phyloP scores from a whole-genome alignment of 1,140 invertebrate genomes.

The Samia ricini region DNA sequence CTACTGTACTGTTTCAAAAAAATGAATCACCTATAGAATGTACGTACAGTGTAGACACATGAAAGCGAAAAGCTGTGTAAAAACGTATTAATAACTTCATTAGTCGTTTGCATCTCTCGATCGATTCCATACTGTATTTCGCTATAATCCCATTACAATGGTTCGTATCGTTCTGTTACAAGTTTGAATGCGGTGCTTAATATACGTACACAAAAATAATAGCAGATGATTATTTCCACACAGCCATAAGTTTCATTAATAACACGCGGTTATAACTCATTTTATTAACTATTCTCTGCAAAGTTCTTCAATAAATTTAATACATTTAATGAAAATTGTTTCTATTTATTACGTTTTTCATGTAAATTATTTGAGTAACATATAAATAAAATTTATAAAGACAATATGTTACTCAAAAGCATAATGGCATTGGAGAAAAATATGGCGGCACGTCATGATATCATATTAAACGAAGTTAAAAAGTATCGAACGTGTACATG shows the following conservation, averaged over 20 bases:
- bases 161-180: conserved; percentile 37
- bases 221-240: too few relatives aligned
- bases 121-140: conserved; percentile 69
- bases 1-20: too few relatives aligned
- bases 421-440: neutral
- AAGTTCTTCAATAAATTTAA: too few relatives aligned
- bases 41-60: neutral
- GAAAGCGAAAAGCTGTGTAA: conserved; percentile 58
- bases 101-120: conserved; percentile 73
- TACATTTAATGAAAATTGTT: too few relatives aligned
- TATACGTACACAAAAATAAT: too few relatives aligned
- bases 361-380: neutral
- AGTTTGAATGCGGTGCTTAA: conserved; percentile 25
- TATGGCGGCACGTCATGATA: neutral
- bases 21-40: too few relatives aligned
- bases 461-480: conserved; percentile 34
- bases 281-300: too few relatives aligned
- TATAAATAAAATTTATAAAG: too few relatives aligned
- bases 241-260: too few relatives aligned
- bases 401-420: neutral
- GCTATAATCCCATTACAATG: conserved; percentile 70
- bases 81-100: conserved; percentile 76
- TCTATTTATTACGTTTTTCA: too few relatives aligned
- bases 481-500: conserved; percentile 47
- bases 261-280: too few relatives aligned